phyloP scores from a whole-genome alignment of 2,797 vertebrate genomes.

The Myotis findleyi region DNA sequence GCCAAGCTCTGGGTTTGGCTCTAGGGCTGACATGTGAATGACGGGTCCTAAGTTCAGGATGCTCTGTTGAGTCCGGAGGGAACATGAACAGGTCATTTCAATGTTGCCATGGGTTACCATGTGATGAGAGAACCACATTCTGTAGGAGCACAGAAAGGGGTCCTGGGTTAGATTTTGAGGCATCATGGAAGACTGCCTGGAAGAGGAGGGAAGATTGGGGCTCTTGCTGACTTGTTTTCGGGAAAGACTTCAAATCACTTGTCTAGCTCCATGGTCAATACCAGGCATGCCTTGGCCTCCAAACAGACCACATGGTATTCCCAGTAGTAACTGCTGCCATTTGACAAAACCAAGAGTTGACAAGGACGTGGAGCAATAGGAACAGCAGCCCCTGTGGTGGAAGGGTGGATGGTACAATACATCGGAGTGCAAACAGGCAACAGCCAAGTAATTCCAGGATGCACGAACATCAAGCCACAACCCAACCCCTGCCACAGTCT shows the following conservation, averaged over 20 bases:
- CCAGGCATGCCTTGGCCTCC: not conserved
- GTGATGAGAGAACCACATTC: rapidly evolving
- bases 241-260: not conserved
- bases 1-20: not conserved
- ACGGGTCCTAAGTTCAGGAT: rapidly evolving
- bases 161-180: not conserved
- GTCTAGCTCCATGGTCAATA: not conserved
- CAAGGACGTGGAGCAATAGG: not conserved
- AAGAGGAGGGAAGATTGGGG: not conserved
- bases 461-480: not conserved
- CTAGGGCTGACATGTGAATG: not conserved
- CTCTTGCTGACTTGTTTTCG: not conserved
- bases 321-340: not conserved
- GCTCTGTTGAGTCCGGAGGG: not conserved
- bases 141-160: not conserved
- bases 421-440: no score
- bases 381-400: not conserved
- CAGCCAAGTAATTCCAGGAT: not conserved
- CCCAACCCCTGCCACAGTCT: not conserved
- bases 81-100: not conserved
- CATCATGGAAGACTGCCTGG: not conserved
- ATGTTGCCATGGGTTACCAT: rapidly evolving
- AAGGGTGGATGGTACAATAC: not conserved
- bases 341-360: not conserved
- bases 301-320: rapidly evolving